Base-by-base conservation (phyloP, 92 coral and sea anemone genomes). In the Montipora capitata region DNA sequence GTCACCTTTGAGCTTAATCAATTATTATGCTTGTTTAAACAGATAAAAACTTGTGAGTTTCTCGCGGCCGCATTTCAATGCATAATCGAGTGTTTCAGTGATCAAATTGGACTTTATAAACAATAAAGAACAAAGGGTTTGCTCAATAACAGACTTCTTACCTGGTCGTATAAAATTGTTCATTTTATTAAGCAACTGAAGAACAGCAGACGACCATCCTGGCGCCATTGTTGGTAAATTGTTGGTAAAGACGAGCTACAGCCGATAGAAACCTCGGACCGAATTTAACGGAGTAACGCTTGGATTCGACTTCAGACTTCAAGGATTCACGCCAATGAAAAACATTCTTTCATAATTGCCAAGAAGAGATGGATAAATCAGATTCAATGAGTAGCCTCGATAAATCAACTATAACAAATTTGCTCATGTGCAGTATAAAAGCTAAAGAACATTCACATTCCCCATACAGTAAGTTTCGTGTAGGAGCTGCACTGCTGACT, bases 401-500 rank as follows among this genome's bases (percentile, higher is more conserved):
- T 40, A 59, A 82, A 40, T 59, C 78, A 38, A 52, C 51, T 39
- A 27, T 82, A 20, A 56, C 59, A 18, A 41, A 81, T 10, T 84
- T 84, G 51, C 82, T 84, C 7, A 63, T 74, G 35, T 58, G 82
- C n/a, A 77, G 97, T 61, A 80, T 91, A 14, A 88, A 81, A 80
- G 99, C 99, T 7, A 97, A 96, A 75, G 94, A 92, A 65, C 85
- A 77, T 54, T 90, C 99, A 3, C 96, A 97, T 72, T 94, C 96
- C 39, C 99, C 98, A n/a, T 97, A 97, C 88, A 97, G 99, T 81
- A 89, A 97, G 35, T 93, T 95, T 86, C 99, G 99, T 66, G 99
- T 97, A 39, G 99, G 99, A 27, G 95, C 98, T 51, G 99, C 99
- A 7, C 73, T 97, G 67, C 63, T 97, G 79, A 93, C 98, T 15